Evolutionary conservation across 2,888 invertebrate species (phyloP).

Genomic region (Microctonus brassicae): DNA sequence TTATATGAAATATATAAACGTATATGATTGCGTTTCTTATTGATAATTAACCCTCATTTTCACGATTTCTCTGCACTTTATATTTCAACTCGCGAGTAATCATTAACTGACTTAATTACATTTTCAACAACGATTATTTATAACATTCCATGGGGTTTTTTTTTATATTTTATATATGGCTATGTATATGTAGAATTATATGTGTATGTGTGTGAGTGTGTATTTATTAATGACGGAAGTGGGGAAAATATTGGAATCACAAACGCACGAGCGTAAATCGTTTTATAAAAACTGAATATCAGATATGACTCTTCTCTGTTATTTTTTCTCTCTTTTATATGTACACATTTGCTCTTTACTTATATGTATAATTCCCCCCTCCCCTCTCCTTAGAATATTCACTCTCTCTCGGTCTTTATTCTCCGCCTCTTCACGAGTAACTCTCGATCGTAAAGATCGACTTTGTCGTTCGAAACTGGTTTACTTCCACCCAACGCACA

Average conservation of each 20-base stretch:
- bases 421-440: slow-evolving; percentile 28
- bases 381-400: neutral
- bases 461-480: slow-evolving; percentile 40
- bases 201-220: neutral
- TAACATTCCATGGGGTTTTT: slow-evolving; percentile 50
- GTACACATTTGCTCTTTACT: neutral
- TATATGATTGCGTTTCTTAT: slow-evolving; percentile 22
- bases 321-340: neutral
- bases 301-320: neutral
- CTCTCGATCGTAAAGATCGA: slow-evolving; percentile 39
- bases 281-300: slow-evolving; percentile 8
- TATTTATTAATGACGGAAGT: neutral
- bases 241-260: neutral
- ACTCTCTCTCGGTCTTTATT: slow-evolving; percentile 3
- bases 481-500: slow-evolving; percentile 32
- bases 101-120: slow-evolving; percentile 63
- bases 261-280: slow-evolving; percentile 28
- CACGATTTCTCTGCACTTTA: slow-evolving; percentile 20
- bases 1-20: neutral
- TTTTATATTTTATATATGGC: slow-evolving; percentile 15
- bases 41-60: slow-evolving; percentile 34
- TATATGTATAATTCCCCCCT: neutral
- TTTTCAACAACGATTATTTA: slow-evolving; percentile 55
- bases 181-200: neutral
- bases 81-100: slow-evolving; percentile 47